Evolutionary conservation across 1,140 invertebrate genomes (phyloP).

Genomic region (Pollicipes pollicipes): DNA sequence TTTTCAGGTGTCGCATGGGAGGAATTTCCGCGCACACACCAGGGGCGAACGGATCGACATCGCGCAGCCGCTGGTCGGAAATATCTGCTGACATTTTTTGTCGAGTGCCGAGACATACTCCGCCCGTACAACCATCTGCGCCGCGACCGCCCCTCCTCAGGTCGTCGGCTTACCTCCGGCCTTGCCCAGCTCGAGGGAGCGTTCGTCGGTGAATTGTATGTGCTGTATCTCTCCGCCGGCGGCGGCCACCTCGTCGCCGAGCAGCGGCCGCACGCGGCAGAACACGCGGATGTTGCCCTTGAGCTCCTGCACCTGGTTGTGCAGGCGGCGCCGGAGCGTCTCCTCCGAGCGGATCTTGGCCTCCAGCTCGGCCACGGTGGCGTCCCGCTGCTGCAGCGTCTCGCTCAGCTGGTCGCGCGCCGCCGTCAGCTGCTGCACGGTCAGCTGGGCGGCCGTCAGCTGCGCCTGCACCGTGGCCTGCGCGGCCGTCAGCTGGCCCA

Average conservation of each 20-base stretch:
- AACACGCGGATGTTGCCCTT: conserved; percentile 71
- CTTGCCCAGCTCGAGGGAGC: conserved; percentile 40
- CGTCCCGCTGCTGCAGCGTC: conserved; percentile 18
- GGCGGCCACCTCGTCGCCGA: conserved; percentile 23
- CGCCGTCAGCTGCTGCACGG: conserved; percentile 12
- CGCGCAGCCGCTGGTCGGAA: too few relatives aligned
- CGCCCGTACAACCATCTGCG: too few relatives aligned
- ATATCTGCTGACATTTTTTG: too few relatives aligned
- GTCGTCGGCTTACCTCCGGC: conserved; percentile 25
- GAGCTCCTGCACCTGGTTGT: conserved; percentile 33
- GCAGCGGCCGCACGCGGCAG: conserved; percentile 53
- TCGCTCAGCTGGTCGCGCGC: conserved; percentile 21
- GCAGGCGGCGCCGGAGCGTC: conserved; percentile 26
- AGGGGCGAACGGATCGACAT: too few relatives aligned
- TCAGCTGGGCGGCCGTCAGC: conserved; percentile 24
- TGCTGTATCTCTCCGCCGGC: conserved; percentile 25
- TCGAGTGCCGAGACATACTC: too few relatives aligned
- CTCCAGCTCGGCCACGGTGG: conserved; percentile 20
- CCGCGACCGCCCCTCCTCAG: not conserved
- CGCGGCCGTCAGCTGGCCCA: conserved; percentile 18
- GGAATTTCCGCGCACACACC: too few relatives aligned
- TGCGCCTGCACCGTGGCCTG: conserved; percentile 24
- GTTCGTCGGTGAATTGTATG: conserved; percentile 43
- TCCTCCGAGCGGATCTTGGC: conserved; percentile 23
- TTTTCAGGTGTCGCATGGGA: too few relatives aligned